These are phyloP conservation scores for Chaenodraco wilsoni DNA, from an alignment of 2,797 vertebrate genomes.

Conservation along the genomic window DNA sequence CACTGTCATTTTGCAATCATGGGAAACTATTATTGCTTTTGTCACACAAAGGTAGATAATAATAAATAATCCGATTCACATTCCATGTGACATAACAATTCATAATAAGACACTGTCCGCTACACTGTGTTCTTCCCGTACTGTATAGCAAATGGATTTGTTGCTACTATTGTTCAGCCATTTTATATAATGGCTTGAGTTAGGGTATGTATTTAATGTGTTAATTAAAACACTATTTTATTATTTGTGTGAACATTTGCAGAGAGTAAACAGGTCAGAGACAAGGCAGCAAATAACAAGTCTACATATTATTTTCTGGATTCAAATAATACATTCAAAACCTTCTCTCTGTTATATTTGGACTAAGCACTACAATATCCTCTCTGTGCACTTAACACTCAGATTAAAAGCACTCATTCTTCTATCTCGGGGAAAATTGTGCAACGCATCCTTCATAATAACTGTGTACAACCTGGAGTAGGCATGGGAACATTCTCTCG, in stretches of 20 bases:
- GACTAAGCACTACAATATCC: slow-evolving; percentile 25
- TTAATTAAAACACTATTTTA: not conserved
- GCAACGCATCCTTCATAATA: slow-evolving; percentile 73
- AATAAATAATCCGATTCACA: slow-evolving; percentile 2
- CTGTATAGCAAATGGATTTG: not conserved
- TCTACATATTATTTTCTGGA: not conserved
- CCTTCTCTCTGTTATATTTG: slow-evolving; percentile 38
- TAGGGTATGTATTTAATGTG: not conserved
- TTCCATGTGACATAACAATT: not conserved
- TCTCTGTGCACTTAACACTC: slow-evolving; percentile 29
- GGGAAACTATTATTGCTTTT: not conserved
- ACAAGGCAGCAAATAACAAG: not conserved
- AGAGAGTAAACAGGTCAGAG: not conserved
- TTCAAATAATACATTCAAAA: slow-evolving; percentile 17
- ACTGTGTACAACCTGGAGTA: slow-evolving; percentile 79
- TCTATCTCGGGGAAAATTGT: slow-evolving; percentile 76
- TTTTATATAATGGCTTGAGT: not conserved
- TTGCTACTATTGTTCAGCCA: not conserved
- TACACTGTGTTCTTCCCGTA: no score
- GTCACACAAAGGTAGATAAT: not conserved
- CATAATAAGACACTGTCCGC: no score
- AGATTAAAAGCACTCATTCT: slow-evolving; percentile 42
- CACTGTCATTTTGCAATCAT: not conserved
- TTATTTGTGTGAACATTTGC: not conserved
- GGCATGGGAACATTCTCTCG: slow-evolving; percentile 79